These are phyloP conservation scores for Acropternis orthonyx DNA, from an alignment of 2,797 vertebrate species.

Conservation along the genomic window DNA sequence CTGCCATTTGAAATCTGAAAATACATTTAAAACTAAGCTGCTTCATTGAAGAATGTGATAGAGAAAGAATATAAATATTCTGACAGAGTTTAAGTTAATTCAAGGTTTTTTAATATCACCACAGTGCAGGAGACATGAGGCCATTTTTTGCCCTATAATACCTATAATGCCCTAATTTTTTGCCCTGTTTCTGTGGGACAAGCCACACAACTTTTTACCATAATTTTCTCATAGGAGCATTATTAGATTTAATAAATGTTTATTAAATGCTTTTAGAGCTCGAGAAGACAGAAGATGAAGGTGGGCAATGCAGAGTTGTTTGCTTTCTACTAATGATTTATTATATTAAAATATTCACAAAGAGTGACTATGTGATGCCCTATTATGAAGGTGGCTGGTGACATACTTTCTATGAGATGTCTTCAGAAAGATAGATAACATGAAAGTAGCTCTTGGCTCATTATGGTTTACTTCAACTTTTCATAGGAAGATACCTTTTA, in stretches of 20 bases:
- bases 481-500: not conserved
- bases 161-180: too few relatives aligned
- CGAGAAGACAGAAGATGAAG: not conserved
- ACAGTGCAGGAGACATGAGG: not conserved
- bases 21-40: not conserved
- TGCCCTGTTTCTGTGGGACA: not conserved
- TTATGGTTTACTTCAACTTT: not conserved
- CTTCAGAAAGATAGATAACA: not conserved
- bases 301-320: not conserved
- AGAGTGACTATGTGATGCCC: not conserved
- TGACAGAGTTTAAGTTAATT: not conserved
- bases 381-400: not conserved
- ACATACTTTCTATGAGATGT: not conserved
- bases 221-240: not conserved
- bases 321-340: not conserved
- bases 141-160: not conserved
- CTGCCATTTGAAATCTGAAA: not conserved
- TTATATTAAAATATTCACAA: not conserved
- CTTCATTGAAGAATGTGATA: not conserved
- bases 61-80: not conserved
- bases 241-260: not conserved
- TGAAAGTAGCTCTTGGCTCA: not conserved
- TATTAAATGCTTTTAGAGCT: not conserved
- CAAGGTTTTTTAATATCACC: not conserved
- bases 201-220: not conserved